Evolutionary conservation across 2,113 vertebrate species (phyloP).

Genomic region (Macrotus californicus): DNA sequence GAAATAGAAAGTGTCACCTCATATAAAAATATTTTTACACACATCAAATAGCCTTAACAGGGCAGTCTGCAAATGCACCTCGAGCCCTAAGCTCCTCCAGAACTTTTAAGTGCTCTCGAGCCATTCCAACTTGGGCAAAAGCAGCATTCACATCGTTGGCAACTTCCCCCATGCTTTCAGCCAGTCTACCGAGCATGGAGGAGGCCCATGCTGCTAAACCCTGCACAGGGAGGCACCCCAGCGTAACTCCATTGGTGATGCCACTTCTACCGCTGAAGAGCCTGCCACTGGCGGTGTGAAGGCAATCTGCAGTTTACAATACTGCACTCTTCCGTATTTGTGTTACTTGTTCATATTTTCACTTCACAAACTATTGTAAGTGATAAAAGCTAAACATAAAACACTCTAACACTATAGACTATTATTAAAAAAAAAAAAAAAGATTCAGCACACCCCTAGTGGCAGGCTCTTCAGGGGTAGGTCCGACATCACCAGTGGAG

Average conservation of each 20-base stretch:
- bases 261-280: constrained; percentile 77
- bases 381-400: constrained; percentile 31
- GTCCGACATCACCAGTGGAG: constrained; percentile 77
- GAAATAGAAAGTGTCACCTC: constrained; percentile 44
- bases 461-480: constrained; percentile 81
- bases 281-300: constrained; percentile 73
- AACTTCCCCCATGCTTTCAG: constrained; percentile 73
- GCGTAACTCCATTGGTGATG: constrained; percentile 76
- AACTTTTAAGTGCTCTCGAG: constrained; percentile 62
- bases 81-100: not conserved
- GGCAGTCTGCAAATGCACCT: constrained; percentile 47
- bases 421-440: not conserved
- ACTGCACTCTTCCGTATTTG: constrained; percentile 65
- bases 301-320: constrained; percentile 63
- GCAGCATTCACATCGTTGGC: constrained; percentile 22
- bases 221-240: constrained; percentile 75
- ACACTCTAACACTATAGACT: not conserved
- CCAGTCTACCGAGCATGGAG: constrained; percentile 75
- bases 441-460: constrained; percentile 76
- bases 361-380: constrained; percentile 27
- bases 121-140: constrained; percentile 56
- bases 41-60: constrained; percentile 56
- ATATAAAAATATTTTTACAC: constrained; percentile 24
- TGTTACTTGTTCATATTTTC: constrained; percentile 15
- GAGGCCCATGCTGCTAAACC: constrained; percentile 52